Evolutionary conservation across 1,140 invertebrate species (phyloP), one percentile per base, ranked within the genome.

Genomic region (Pomacea maculata): DNA sequence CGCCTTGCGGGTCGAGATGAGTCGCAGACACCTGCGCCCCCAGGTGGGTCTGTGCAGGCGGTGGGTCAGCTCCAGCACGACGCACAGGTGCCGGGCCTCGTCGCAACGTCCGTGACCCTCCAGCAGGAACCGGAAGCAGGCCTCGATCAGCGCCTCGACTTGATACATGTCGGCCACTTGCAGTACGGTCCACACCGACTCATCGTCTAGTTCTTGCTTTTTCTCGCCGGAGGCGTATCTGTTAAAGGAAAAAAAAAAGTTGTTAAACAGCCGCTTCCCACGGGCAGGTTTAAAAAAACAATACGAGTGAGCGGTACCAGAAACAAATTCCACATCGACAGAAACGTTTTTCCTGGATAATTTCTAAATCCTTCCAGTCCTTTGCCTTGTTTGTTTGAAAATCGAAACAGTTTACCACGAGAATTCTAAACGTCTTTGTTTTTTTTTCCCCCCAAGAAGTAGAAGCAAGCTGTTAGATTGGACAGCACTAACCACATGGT

Each of bases 81-180:
- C 61, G n/a, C 77, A 78, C 15, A 78, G 65, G 65, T 78, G 77
- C 10, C 52, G 14, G 25, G 65, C 68, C 57, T 67, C 57, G 21
- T 25, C 21, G 45, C 67, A 65, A 10, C 77, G 67, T 0, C 19
- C 8, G 67, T 78, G 77, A 5, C n/a, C 14, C 63, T 71, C 67
- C 63, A 78, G 77, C 15, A 78, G 67, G 52, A 78, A 78, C 52
- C 55, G 15, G 77, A 78, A 78, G 67, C 77, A 78, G 6, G 8
- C 14, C 5, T 71, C 21, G 14, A 70, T 65, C 45, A 78, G 29
- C 15, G 34, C 21, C 7, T 21, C 14, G 17, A 78, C 77, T 19
- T 70, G 64, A 67, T 70, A 78, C 77, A 55, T 78, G 77, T 78
- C 77, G 14, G 77, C 77, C 19, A 54, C 67, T 64, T 71, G 67